phyloP scores from a whole-genome alignment of 1,140 invertebrate genomes.

The Marisa cornuarietis region DNA sequence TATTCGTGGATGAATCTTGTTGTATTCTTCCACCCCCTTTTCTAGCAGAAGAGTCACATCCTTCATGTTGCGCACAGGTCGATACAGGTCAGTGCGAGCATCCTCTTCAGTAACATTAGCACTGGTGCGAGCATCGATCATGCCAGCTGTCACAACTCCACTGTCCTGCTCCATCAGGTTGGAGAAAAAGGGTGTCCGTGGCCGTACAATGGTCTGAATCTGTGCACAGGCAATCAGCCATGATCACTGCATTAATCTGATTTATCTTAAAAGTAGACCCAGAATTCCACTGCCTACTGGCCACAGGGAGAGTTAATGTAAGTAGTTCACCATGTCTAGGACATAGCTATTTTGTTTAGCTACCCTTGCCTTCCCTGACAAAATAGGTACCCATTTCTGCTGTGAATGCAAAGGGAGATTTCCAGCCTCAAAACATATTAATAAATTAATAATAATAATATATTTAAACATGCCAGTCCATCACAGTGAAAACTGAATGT shows the following conservation, averaged over 20 bases:
- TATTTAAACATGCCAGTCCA: too few species aligned
- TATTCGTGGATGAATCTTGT: constrained; percentile 62
- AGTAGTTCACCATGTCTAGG: too few species aligned
- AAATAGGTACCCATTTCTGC: background rate
- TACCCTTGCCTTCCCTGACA: too few species aligned
- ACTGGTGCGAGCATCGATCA: constrained; percentile 51
- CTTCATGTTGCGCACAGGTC: constrained; percentile 37
- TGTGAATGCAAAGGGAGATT: too few species aligned
- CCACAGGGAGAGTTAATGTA: too few species aligned
- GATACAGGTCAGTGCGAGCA: constrained; percentile 58
- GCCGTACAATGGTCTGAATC: constrained; percentile 53
- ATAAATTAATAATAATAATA: too few species aligned
- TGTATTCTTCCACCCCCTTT: constrained; percentile 63
- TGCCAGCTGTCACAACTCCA: constrained; percentile 63
- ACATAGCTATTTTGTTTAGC: too few species aligned
- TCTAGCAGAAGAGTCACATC: constrained; percentile 54
- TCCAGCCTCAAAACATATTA: too few species aligned
- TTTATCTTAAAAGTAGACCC: too few species aligned
- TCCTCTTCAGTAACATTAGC: constrained; percentile 55
- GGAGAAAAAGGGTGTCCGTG: constrained; percentile 55
- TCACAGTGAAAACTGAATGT: background rate
- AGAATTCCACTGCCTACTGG: too few species aligned
- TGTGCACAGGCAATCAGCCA: constrained; percentile 17
- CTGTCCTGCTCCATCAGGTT: constrained; percentile 64
- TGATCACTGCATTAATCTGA: too few species aligned